Conservation (phyloP, 2,797 vertebrate genomes). For the Phylloscopus collybita region DNA sequence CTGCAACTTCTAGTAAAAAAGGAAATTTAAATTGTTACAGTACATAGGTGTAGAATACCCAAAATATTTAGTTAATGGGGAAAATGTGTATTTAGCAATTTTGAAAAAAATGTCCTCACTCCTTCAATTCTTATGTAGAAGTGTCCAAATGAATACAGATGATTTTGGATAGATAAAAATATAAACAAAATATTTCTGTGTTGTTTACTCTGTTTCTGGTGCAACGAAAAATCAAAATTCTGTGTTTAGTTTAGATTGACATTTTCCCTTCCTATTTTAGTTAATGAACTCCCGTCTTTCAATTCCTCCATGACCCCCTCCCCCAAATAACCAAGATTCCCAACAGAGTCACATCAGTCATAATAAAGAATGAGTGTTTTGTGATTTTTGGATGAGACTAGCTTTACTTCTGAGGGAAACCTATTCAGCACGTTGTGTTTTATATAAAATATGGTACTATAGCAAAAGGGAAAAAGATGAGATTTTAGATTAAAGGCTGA, state of each 20-base stretch:
- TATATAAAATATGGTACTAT: not conserved
- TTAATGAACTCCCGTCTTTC: not conserved
- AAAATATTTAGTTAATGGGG: not conserved
- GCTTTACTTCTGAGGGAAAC: not conserved
- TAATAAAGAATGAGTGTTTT: not conserved
- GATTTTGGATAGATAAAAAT: not conserved
- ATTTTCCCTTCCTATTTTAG: not conserved
- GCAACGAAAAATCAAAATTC: not conserved
- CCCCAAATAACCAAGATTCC: not conserved
- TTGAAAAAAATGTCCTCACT: not conserved
- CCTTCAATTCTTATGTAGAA: not conserved
- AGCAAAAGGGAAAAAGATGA: not conserved
- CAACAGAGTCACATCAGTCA: not conserved
- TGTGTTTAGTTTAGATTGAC: not conserved
- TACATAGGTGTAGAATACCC: not conserved
- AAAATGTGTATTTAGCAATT: not conserved
- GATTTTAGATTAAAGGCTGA: not conserved
- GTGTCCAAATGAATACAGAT: not conserved
- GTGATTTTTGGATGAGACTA: not conserved
- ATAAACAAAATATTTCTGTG: not conserved
- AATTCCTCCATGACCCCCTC: accelerated
- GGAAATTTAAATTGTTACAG: not conserved
- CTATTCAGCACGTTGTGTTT: not conserved
- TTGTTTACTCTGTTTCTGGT: not conserved
- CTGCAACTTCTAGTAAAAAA: not conserved